Conservation (phyloP, 2,113 vertebrate genomes). For the Leptobrachium ailaonicum region DNA sequence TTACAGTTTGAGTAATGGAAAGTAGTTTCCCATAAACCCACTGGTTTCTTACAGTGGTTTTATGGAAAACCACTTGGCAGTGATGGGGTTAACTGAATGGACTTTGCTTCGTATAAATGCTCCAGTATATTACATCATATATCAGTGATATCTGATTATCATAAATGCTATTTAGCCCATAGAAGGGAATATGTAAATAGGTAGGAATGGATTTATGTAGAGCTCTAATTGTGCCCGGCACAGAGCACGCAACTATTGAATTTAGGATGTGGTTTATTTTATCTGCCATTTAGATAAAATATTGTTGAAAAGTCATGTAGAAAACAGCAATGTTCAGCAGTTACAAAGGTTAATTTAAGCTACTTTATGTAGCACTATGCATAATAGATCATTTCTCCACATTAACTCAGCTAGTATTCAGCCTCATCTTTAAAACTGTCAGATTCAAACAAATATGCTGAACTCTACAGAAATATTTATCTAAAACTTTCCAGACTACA, state of each 20-base stretch:
- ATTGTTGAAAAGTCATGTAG: constrained; percentile 16
- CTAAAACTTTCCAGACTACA: constrained; percentile 34
- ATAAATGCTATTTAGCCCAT: background rate
- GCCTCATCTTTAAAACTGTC: constrained; percentile 46
- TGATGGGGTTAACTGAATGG: too few relatives aligned
- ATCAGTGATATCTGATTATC: background rate
- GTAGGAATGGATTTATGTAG: background rate
- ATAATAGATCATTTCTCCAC: constrained; percentile 51
- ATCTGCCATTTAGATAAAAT: constrained; percentile 16
- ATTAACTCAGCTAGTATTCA: constrained; percentile 47
- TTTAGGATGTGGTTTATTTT: constrained; percentile 22
- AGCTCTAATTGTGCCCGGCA: constrained; percentile 8
- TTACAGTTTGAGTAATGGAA: too few relatives aligned
- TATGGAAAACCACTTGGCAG: too few relatives aligned
- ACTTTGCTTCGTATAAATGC: background rate
- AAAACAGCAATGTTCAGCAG: constrained; percentile 44
- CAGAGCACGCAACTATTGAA: background rate
- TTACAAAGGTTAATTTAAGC: constrained; percentile 55
- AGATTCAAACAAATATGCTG: constrained; percentile 49
- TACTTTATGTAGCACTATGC: constrained; percentile 33
- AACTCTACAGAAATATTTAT: constrained; percentile 49
- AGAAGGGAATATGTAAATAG: background rate
- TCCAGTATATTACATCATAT: background rate
- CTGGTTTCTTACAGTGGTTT: too few relatives aligned
- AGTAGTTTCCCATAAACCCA: too few relatives aligned